Evolutionary conservation across 2,888 invertebrate species (phyloP).

Genomic region (Drosophila austrosaltans): DNA sequence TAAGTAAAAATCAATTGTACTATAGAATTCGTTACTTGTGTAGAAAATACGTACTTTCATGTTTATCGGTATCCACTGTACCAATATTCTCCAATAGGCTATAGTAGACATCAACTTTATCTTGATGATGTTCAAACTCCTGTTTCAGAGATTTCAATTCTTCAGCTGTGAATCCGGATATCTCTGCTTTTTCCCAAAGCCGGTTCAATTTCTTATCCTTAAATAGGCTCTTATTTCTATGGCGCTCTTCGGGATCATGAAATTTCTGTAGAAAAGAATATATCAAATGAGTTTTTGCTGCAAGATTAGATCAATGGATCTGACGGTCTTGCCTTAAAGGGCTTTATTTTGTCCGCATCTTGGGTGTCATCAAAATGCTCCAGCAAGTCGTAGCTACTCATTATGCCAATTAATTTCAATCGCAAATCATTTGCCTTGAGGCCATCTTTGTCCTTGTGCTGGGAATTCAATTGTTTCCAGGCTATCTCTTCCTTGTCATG

Average conservation of each 20-base stretch:
- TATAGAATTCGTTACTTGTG: neutral
- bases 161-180: conserved; percentile 92
- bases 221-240: conserved; percentile 90
- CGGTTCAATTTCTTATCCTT: conserved; percentile 95
- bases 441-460: conserved; percentile 94
- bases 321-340: conserved; percentile 67
- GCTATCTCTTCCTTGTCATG: conserved; percentile 96
- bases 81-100: conserved; percentile 90
- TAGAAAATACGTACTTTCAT: conserved; percentile 86
- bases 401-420: conserved; percentile 91
- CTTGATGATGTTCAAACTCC: conserved; percentile 95
- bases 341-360: conserved; percentile 84
- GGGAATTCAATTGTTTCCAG: conserved; percentile 91
- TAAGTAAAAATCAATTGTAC: conserved; percentile 68
- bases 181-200: conserved; percentile 95
- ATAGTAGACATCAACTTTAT: conserved; percentile 95
- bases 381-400: conserved; percentile 91
- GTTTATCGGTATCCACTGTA: conserved; percentile 84
- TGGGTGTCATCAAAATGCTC: conserved; percentile 91
- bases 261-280: conserved; percentile 76
- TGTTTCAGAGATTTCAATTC: conserved; percentile 92
- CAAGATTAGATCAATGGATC: neutral
- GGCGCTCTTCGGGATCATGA: conserved; percentile 85
- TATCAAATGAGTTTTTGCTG: conserved; percentile 15
- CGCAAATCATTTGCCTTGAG: conserved; percentile 91